Evolutionary conservation across 2,797 vertebrate genomes (phyloP).

Genomic region (Sebastolobus altivelis): DNA sequence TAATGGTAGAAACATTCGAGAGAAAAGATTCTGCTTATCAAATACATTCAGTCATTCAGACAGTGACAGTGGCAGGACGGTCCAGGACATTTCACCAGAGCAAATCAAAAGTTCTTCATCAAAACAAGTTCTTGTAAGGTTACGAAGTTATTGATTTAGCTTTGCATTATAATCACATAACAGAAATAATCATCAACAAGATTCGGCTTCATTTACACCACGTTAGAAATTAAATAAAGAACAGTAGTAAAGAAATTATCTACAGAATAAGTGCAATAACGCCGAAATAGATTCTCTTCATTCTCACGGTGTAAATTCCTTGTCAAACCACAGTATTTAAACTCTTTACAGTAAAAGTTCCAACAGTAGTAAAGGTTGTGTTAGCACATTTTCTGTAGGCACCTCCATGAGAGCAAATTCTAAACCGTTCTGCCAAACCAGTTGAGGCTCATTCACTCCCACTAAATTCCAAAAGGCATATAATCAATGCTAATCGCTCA

Average conservation of each 20-base stretch:
- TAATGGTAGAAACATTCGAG: slow-evolving; percentile 30
- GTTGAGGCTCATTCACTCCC: neutral
- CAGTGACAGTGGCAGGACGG: slow-evolving; percentile 27
- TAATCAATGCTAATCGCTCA: neutral
- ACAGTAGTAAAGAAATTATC: slow-evolving; percentile 44
- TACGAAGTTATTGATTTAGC: slow-evolving; percentile 46
- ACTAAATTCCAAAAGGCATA: neutral
- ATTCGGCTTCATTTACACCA: slow-evolving; percentile 64
- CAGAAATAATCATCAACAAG: slow-evolving; percentile 51
- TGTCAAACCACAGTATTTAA: neutral
- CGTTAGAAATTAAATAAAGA: slow-evolving; percentile 45
- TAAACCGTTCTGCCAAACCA: neutral
- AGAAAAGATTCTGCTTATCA: slow-evolving; percentile 28
- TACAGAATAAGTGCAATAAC: slow-evolving; percentile 72
- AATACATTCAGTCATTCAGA: slow-evolving; percentile 40
- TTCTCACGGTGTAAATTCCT: slow-evolving; percentile 8
- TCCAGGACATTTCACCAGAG: slow-evolving; percentile 24
- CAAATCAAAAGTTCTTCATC: slow-evolving; percentile 45
- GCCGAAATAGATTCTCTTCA: slow-evolving; percentile 21
- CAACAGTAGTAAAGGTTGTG: neutral
- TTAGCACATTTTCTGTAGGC: neutral
- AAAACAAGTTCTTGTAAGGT: slow-evolving; percentile 19
- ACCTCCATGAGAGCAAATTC: neutral
- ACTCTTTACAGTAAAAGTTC: slow-evolving; percentile 23
- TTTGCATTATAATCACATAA: slow-evolving; percentile 53